Evolutionary conservation across 2,797 vertebrate genomes (phyloP).

Genomic region (Sandelia bainsii): DNA sequence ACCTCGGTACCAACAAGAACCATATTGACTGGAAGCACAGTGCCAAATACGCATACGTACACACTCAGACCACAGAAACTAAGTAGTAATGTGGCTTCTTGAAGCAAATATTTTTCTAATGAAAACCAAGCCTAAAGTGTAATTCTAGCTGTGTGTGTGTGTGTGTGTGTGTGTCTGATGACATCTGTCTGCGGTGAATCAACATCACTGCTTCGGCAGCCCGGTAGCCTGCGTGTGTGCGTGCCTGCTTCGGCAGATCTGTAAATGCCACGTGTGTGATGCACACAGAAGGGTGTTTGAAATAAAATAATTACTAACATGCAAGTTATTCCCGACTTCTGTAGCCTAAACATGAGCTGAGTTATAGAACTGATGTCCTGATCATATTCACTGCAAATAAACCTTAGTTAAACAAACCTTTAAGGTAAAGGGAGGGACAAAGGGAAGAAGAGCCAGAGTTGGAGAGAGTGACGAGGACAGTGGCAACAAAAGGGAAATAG

Average conservation of each 20-base stretch:
- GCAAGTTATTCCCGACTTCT: neutral
- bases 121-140: conserved; percentile 62
- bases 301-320: neutral
- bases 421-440: neutral
- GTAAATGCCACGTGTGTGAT: conserved; percentile 38
- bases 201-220: conserved; percentile 49
- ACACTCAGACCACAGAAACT: conserved; percentile 53
- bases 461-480: neutral
- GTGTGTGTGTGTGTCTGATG: conserved; percentile 32
- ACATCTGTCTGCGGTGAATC: conserved; percentile 58
- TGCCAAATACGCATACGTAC: conserved; percentile 28
- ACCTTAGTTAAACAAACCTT: neutral
- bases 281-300: conserved; percentile 1
- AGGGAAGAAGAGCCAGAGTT: neutral
- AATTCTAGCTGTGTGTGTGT: conserved; percentile 42
- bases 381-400: neutral
- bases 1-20: conserved; percentile 37
- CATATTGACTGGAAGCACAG: conserved; percentile 48
- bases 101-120: conserved; percentile 72
- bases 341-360: neutral
- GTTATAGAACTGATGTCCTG: neutral
- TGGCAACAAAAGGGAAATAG: conserved; percentile 3
- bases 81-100: conserved; percentile 46
- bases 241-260: conserved; percentile 47
- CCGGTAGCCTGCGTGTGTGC: conserved; percentile 16